These are phyloP conservation scores for Amblyopsis hoosieri DNA, from an alignment of 2,797 vertebrate species.

Conservation along the genomic window DNA sequence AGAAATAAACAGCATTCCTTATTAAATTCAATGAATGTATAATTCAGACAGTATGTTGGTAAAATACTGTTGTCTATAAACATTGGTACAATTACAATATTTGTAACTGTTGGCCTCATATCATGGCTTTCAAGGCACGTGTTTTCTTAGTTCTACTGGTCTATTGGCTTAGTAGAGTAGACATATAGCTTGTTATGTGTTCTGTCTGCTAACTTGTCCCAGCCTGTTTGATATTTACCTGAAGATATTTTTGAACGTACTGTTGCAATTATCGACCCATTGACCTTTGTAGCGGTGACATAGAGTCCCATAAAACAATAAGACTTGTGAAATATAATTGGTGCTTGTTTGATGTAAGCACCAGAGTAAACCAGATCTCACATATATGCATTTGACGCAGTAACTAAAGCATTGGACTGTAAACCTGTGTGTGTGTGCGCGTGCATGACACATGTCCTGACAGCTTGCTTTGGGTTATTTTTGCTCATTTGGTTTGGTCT, in stretches of 20 bases:
- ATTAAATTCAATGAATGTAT: background rate
- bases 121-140: background rate
- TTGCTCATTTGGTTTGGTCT: slow-evolving; percentile 21
- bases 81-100: background rate
- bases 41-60: no score
- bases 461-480: background rate
- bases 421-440: slow-evolving; percentile 23
- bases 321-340: background rate
- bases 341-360: background rate
- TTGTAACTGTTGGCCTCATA: slow-evolving; percentile 3
- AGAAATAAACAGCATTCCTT: background rate
- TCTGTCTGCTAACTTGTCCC: slow-evolving; percentile 12
- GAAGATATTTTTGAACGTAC: background rate
- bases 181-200: slow-evolving; percentile 12
- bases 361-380: slow-evolving; percentile 11
- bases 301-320: slow-evolving; percentile 8
- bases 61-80: background rate
- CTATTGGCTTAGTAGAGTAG: slow-evolving; percentile 18
- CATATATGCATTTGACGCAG: background rate
- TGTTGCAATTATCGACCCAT: background rate
- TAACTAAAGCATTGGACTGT: background rate
- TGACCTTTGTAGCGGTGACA: slow-evolving; percentile 21
- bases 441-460: slow-evolving; percentile 18
- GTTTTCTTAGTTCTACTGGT: slow-evolving; percentile 11
- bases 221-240: background rate